Evolutionary conservation across 1,140 invertebrate species (phyloP).

Genomic region (Venturia canescens): DNA sequence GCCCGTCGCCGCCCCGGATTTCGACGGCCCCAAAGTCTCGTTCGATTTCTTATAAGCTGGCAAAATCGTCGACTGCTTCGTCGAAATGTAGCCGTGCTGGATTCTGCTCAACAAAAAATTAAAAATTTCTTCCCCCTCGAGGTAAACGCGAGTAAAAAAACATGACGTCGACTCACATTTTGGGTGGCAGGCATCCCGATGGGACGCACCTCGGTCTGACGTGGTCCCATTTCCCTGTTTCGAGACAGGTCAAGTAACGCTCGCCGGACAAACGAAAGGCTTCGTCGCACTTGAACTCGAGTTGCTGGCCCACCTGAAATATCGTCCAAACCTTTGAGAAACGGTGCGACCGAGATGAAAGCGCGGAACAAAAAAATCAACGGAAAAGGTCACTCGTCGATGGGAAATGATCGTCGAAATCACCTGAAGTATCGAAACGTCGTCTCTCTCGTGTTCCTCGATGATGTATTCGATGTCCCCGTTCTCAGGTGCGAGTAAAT

Average conservation of each 20-base stretch:
- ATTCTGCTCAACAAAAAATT: slow-evolving; percentile 51
- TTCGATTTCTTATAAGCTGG: slow-evolving; percentile 38
- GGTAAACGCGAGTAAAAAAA: slow-evolving; percentile 3
- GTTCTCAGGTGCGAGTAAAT: slow-evolving; percentile 71
- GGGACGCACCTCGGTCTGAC: slow-evolving; percentile 66
- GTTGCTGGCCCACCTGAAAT: slow-evolving; percentile 70
- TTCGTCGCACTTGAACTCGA: slow-evolving; percentile 75
- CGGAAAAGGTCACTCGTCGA: too few species aligned
- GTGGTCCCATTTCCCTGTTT: slow-evolving; percentile 75
- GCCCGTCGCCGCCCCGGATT: neutral
- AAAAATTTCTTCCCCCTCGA: neutral
- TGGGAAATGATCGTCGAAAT: neutral
- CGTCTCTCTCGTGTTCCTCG: slow-evolving; percentile 68
- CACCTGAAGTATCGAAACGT: slow-evolving; percentile 67
- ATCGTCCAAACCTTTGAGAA: too few species aligned
- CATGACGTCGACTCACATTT: slow-evolving; percentile 48
- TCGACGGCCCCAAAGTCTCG: neutral
- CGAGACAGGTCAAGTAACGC: slow-evolving; percentile 73
- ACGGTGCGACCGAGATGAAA: too few species aligned
- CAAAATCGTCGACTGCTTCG: slow-evolving; percentile 25
- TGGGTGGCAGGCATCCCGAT: slow-evolving; percentile 62
- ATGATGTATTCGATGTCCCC: slow-evolving; percentile 70
- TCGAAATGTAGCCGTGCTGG: slow-evolving; percentile 53
- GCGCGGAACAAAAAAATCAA: too few species aligned
- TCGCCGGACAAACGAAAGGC: slow-evolving; percentile 73